These are phyloP conservation scores for Actinia equina DNA, from an alignment of 64 coral and sea anemone species.

Conservation along the genomic window DNA sequence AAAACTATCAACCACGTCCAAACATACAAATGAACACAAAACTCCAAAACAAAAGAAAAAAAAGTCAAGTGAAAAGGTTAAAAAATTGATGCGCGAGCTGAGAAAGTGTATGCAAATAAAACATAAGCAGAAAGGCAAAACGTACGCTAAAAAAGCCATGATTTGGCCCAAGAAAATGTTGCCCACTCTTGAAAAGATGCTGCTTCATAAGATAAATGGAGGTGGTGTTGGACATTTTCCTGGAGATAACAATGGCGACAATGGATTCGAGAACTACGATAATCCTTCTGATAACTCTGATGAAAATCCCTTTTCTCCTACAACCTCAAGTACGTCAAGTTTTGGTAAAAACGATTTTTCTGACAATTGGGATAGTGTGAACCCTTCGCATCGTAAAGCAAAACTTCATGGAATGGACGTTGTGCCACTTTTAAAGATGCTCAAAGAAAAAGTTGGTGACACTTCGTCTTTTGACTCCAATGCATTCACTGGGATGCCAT, in stretches of 20 bases:
- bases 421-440: slow-evolving; percentile 64
- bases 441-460: slow-evolving; percentile 60
- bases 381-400: slow-evolving; percentile 8
- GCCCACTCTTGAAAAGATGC: slow-evolving; percentile 66
- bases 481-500: slow-evolving; percentile 38
- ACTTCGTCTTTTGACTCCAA: slow-evolving; percentile 24
- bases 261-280: slow-evolving; percentile 30
- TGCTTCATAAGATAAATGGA: slow-evolving; percentile 58
- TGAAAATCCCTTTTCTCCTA: slow-evolving; percentile 3
- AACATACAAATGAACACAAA: slow-evolving; percentile 13
- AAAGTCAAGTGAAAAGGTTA: not conserved
- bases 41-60: not conserved
- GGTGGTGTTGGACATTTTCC: not conserved
- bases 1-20: slow-evolving; percentile 6
- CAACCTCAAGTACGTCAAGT: not conserved
- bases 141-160: slow-evolving; percentile 86
- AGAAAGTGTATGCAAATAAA: not conserved
- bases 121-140: not conserved
- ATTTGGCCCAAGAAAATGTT: slow-evolving; percentile 97
- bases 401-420: slow-evolving; percentile 46
- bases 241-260: slow-evolving; percentile 8
- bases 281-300: slow-evolving; percentile 31
- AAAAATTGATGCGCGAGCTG: not conserved
- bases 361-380: slow-evolving; percentile 72
- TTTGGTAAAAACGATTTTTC: slow-evolving; percentile 30